A percentile compares a stretch with the other conserved stretches of the same genome.
Conservation (phyloP, 2,888 invertebrate genomes). For the Machimus atricapillus region DNA sequence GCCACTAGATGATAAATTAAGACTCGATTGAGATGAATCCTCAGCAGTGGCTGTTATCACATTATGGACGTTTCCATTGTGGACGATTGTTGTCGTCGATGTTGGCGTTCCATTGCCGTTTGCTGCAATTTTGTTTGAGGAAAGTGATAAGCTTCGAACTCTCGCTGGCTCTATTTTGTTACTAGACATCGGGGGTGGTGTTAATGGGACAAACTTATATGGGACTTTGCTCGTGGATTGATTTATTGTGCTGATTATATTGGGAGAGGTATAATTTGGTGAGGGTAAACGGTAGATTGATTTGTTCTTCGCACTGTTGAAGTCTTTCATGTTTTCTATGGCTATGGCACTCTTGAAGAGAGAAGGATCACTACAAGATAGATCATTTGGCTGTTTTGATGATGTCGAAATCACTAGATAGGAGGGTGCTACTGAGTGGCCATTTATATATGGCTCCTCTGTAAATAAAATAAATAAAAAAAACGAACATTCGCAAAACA, state of each 20-base stretch:
- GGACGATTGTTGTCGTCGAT: conserved; percentile 39
- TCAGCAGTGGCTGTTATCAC: conserved; percentile 48
- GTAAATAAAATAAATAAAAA: conserved; percentile 48
- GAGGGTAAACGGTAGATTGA: conserved; percentile 29
- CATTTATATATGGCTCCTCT: conserved; percentile 59
- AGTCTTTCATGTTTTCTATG: conserved; percentile 50
- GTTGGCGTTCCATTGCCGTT: conserved; percentile 45
- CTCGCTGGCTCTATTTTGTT: conserved; percentile 56
- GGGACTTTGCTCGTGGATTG: not conserved
- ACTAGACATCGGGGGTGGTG: conserved; percentile 60
- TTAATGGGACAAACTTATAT: conserved; percentile 53
- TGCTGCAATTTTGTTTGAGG: conserved; percentile 61
- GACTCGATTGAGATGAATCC: conserved; percentile 53
- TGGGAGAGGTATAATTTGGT: conserved; percentile 7
- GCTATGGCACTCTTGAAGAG: conserved; percentile 45
- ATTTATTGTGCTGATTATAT: not conserved
- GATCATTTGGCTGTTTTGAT: conserved; percentile 31
- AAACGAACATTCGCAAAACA: conserved; percentile 49
- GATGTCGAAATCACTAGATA: conserved; percentile 50
- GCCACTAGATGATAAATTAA: conserved; percentile 54
- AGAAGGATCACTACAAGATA: conserved; percentile 16
- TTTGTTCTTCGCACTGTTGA: conserved; percentile 44
- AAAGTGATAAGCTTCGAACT: conserved; percentile 60
- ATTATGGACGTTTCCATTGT: conserved; percentile 47
- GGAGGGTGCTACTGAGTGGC: conserved; percentile 50